These are phyloP conservation scores for Heliconius sara DNA, from an alignment of 2,888 invertebrate species.

Conservation along the genomic window DNA sequence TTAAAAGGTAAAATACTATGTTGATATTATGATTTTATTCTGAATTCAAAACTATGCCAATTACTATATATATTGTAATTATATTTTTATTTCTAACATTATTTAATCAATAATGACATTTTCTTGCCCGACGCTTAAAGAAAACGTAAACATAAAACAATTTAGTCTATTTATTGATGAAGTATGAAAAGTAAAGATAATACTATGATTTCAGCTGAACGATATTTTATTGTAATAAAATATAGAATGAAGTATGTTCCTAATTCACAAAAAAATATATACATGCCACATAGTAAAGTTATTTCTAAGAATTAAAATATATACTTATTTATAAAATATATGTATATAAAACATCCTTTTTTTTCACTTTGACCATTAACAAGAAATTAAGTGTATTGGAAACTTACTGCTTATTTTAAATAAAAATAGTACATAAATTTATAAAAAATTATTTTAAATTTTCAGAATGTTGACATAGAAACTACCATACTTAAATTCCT, in stretches of 20 bases:
- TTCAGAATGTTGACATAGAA: conserved; percentile 72
- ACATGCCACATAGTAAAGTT: neutral
- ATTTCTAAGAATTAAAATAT: neutral
- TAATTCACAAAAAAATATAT: neutral
- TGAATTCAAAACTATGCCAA: neutral
- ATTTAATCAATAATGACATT: neutral
- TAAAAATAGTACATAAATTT: neutral
- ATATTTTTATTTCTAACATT: neutral
- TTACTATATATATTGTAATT: neutral
- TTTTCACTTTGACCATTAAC: neutral
- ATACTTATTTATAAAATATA: neutral
- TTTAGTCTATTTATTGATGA: neutral
- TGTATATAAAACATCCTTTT: neutral
- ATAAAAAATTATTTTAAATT: conserved; percentile 40
- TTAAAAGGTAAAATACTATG: neutral
- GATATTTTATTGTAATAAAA: too few relatives aligned
- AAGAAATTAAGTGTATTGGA: neutral
- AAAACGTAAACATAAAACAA: neutral
- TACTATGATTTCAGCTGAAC: too few relatives aligned
- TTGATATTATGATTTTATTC: conserved; percentile 16
- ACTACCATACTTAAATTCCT: conserved; percentile 36
- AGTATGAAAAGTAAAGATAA: neutral
- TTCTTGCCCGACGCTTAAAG: neutral
- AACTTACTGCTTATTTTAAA: neutral
- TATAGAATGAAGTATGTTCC: neutral